Evolutionary conservation across 92 coral and sea anemone species (phyloP).

Genomic region (Umimayanthus kanabou): DNA sequence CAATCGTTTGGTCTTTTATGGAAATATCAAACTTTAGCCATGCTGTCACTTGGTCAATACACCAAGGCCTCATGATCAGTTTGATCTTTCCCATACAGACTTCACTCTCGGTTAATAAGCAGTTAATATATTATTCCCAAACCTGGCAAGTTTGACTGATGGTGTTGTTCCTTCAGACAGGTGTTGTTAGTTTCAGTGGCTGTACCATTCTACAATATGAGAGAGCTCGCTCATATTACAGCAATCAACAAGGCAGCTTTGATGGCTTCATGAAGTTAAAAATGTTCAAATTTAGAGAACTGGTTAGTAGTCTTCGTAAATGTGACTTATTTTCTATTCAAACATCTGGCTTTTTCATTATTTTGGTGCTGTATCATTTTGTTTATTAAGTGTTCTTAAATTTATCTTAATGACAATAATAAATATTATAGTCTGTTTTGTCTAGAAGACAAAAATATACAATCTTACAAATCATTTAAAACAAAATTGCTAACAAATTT

Average conservation of each 20-base stretch:
- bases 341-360: neutral
- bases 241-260: slow-evolving; percentile 36
- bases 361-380: neutral
- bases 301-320: slow-evolving; percentile 23
- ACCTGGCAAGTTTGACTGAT: neutral
- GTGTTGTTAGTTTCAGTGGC: slow-evolving; percentile 78
- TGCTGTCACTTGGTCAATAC: too few relatives aligned
- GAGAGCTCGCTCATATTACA: slow-evolving; percentile 65
- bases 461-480: too few relatives aligned
- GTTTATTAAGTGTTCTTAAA: neutral
- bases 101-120: too few relatives aligned
- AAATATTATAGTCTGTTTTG: neutral
- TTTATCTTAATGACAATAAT: neutral
- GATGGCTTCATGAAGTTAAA: slow-evolving; percentile 42
- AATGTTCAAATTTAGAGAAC: slow-evolving; percentile 46
- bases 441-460: too few relatives aligned
- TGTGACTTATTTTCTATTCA: neutral
- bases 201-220: slow-evolving; percentile 93
- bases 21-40: too few relatives aligned
- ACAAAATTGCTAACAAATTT: too few relatives aligned
- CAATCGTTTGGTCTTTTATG: too few relatives aligned
- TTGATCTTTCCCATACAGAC: too few relatives aligned
- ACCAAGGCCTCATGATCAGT: too few relatives aligned
- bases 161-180: slow-evolving; percentile 64
- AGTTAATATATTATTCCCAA: neutral